These are phyloP conservation scores for Tachina fera DNA, from an alignment of 2,888 invertebrate species.

Conservation along the genomic window DNA sequence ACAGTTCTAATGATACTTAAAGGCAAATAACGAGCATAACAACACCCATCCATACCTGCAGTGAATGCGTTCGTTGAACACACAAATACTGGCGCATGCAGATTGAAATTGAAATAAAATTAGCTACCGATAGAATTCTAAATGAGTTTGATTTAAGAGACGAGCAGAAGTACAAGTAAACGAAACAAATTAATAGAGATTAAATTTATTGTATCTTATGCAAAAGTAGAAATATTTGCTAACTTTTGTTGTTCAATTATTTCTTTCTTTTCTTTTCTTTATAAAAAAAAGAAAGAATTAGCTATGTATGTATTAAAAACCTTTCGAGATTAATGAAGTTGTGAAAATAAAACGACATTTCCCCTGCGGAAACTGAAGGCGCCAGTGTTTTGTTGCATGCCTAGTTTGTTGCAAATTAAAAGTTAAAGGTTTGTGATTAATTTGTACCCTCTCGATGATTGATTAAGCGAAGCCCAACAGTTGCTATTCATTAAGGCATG, in stretches of 20 bases:
- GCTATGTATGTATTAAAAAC: neutral
- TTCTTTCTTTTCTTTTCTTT: neutral
- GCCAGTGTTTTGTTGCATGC: conserved; percentile 36
- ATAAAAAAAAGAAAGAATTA: neutral
- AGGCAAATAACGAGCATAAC: conserved; percentile 49
- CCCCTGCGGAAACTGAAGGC: conserved; percentile 54
- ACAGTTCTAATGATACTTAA: conserved; percentile 67
- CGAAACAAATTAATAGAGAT: conserved; percentile 40
- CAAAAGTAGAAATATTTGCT: neutral
- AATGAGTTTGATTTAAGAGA: conserved; percentile 45
- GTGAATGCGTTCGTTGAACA: too few relatives aligned
- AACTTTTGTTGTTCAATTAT: conserved; percentile 22
- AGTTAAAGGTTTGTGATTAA: conserved; percentile 11
- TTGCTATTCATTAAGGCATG: neutral
- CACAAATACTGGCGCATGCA: neutral
- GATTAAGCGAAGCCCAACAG: neutral
- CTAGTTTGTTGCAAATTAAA: conserved; percentile 22
- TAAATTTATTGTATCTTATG: conserved; percentile 17
- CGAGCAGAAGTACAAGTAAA: conserved; percentile 12
- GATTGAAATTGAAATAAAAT: conserved; percentile 45
- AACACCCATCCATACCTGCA: conserved; percentile 11
- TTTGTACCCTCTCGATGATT: conserved; percentile 9
- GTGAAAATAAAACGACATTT: conserved; percentile 27
- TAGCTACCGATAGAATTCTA: conserved; percentile 61
- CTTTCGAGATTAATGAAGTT: conserved; percentile 41